Conservation (phyloP, 2,797 vertebrate species). For the Cuniculus paca region DNA sequence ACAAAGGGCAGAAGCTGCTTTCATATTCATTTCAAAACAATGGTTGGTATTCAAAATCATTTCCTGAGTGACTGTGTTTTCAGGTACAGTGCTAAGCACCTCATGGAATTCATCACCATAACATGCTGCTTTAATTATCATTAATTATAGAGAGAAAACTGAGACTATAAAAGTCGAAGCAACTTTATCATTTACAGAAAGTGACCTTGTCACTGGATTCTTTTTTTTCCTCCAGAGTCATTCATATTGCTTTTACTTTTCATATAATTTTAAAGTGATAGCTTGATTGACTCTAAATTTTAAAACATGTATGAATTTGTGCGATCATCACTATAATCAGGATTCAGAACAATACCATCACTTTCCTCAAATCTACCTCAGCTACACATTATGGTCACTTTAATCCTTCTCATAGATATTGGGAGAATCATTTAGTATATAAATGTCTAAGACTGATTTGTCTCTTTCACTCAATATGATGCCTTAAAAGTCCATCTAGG, state of each 20-base stretch:
- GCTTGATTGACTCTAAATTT: background rate
- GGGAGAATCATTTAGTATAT: background rate
- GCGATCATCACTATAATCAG: background rate
- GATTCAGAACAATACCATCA: background rate
- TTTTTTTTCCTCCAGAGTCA: background rate
- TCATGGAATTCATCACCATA: background rate
- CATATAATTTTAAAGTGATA: background rate
- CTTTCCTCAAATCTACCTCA: background rate
- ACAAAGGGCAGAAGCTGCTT: background rate
- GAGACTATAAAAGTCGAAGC: background rate
- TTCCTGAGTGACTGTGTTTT: background rate
- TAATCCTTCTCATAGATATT: background rate
- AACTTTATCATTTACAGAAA: background rate
- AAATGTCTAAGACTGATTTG: background rate
- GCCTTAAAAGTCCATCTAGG: background rate
- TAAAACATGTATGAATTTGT: background rate
- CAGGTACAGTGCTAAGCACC: background rate
- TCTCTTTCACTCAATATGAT: background rate
- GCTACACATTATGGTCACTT: background rate
- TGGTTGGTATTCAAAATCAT: background rate
- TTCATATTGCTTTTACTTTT: background rate
- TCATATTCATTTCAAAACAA: background rate
- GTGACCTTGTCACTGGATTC: background rate
- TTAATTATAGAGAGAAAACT: conserved; percentile 7
- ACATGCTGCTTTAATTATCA: background rate